Base-by-base conservation (phyloP, 2,888 invertebrate genomes). In the Tanytarsus gracilentus region DNA sequence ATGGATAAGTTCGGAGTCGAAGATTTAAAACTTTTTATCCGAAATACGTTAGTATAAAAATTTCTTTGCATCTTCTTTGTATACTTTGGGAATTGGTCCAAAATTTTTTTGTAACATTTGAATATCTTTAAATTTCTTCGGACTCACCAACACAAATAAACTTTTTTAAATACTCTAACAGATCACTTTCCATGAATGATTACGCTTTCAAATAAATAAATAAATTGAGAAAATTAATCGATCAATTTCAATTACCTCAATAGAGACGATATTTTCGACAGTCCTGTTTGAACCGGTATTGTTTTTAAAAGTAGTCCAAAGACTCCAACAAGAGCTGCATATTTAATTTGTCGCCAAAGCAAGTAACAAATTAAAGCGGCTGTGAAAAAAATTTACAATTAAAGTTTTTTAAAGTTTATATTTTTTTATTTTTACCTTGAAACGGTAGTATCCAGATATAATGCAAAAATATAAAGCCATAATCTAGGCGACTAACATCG, bases 401-500 rank as follows among this genome's bases (percentile, higher is more conserved):
- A 36, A 36, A 36, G 36, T 16, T 36, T 36, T 1, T 14, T 2
- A 11, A 23, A 23, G 21, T 44, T 16, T n/a, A n/a, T n/a, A n/a
- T n/a, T n/a, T n/a, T n/a, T n/a, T n/a, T n/a, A n/a, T 55, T 36
- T 16, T 16, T 21, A 58, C 58, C 58, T 71, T 84, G 83, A 7
- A 89, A 68, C 0, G 95, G 94, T 64, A 89, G 83, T 29, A 92
- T 79, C 91, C 93, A 92, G 69, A 95, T 79, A 74, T 86, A 92
- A 71, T 94, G 90, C 7, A 91, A 76, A 70, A 85, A 90, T 61
- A 88, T 79, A 62, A 88, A 84, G 3, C 88, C 85, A 71, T 86
- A 80, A 72, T 97, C 96, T 69, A 97, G 88, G 39, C 95, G 84
- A 71, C 86, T 88, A 8, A 96, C 92, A 71, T 97, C 97, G 69